Evolutionary conservation across 2,888 invertebrate genomes (phyloP).

Genomic region (Acronicta psi): DNA sequence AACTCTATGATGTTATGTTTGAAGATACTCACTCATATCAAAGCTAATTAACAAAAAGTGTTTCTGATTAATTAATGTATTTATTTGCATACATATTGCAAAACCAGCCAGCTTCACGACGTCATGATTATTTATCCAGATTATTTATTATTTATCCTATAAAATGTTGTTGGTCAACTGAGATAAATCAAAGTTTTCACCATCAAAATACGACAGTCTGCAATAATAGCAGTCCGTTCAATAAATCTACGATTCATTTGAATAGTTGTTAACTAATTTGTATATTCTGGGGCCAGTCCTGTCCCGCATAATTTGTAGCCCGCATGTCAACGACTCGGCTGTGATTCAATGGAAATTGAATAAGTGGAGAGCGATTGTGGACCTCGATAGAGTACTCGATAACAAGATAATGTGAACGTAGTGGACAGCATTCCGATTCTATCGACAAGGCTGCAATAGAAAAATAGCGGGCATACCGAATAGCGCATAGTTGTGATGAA

Average conservation of each 20-base stretch:
- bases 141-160: too few relatives aligned
- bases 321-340: constrained; percentile 59
- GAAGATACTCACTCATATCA: constrained; percentile 1
- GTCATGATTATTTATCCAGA: too few relatives aligned
- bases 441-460: constrained; percentile 32
- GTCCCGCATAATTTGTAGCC: constrained; percentile 68
- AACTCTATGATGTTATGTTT: constrained; percentile 10
- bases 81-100: background rate
- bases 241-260: constrained; percentile 68
- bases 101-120: too few relatives aligned
- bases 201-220: constrained; percentile 29
- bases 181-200: constrained; percentile 15
- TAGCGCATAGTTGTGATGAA: constrained; percentile 28
- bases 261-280: constrained; percentile 70
- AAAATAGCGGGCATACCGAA: constrained; percentile 38
- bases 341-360: constrained; percentile 60
- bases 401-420: constrained; percentile 48
- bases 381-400: constrained; percentile 49
- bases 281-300: constrained; percentile 64
- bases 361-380: constrained; percentile 58
- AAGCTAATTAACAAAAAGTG: constrained; percentile 22
- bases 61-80: constrained; percentile 3
- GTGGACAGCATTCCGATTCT: constrained; percentile 51
- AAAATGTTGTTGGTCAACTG: too few relatives aligned
- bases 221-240: constrained; percentile 38